Evolutionary conservation across 2,797 vertebrate genomes (phyloP).

Genomic region (Falco rusticolus): DNA sequence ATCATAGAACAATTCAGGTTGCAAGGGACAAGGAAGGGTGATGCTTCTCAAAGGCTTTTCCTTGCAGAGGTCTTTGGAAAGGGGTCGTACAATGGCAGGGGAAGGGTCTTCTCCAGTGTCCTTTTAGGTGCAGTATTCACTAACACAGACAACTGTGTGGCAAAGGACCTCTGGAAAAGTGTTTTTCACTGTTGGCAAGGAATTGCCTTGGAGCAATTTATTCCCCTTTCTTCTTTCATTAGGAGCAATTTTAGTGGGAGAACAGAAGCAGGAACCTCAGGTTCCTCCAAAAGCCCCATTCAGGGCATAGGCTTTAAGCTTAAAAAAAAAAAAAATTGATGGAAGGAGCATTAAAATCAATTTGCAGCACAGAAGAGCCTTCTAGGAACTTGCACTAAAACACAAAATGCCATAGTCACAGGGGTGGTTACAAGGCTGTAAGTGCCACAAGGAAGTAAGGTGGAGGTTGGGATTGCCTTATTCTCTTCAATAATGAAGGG

Average conservation of each 20-base stretch:
- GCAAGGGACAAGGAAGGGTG: background rate
- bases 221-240: background rate
- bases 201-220: background rate
- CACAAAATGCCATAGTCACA: background rate
- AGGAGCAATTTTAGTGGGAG: background rate
- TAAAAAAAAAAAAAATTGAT: background rate
- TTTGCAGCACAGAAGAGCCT: background rate
- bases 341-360: background rate
- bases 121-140: background rate
- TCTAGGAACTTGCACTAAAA: background rate
- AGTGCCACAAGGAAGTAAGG: background rate
- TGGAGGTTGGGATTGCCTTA: background rate
- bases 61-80: background rate
- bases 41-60: background rate
- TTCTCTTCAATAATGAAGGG: background rate
- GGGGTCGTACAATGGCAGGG: background rate
- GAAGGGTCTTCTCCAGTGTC: background rate
- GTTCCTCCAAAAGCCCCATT: accelerated
- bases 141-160: background rate
- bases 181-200: background rate
- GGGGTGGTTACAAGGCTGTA: background rate
- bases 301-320: background rate
- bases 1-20: background rate
- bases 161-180: background rate
- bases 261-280: background rate